Evolutionary conservation across 2,888 invertebrate genomes (phyloP).

Genomic region (Plebejus argus): DNA sequence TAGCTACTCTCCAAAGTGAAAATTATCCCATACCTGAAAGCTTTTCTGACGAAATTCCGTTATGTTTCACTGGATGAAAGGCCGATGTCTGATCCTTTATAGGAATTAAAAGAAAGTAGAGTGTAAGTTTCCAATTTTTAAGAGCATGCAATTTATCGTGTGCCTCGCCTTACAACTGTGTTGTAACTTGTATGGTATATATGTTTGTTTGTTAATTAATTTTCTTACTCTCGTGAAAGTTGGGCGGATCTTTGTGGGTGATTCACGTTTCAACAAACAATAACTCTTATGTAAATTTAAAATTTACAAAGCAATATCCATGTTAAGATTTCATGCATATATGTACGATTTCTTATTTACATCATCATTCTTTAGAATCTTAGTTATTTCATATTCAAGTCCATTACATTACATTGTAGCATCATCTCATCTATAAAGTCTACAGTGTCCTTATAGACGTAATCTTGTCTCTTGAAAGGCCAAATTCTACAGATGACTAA

Average conservation of each 20-base stretch:
- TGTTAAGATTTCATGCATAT: slow-evolving; percentile 8
- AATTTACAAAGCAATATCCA: slow-evolving; percentile 41
- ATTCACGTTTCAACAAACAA: slow-evolving; percentile 69
- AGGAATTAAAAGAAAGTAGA: neutral
- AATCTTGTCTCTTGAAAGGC: slow-evolving; percentile 15
- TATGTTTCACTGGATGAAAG: neutral
- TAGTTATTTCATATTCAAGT: neutral
- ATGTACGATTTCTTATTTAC: slow-evolving; percentile 14
- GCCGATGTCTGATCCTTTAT: neutral
- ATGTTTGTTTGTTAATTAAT: slow-evolving; percentile 36
- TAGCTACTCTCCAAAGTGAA: slow-evolving; percentile 16
- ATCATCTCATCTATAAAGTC: neutral
- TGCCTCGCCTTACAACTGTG: neutral
- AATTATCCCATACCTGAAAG: neutral
- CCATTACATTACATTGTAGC: neutral
- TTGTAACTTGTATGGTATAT: slow-evolving; percentile 24
- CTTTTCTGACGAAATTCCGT: neutral
- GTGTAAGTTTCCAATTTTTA: neutral
- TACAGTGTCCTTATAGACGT: neutral
- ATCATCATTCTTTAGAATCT: neutral
- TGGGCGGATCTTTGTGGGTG: slow-evolving; percentile 64
- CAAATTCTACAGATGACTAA: neutral
- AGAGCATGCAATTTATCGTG: slow-evolving; percentile 1
- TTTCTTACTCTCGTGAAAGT: slow-evolving; percentile 71
- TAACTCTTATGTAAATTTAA: slow-evolving; percentile 71